Evolutionary conservation across 2,888 invertebrate genomes (phyloP).

Genomic region (Agrotis clavis): DNA sequence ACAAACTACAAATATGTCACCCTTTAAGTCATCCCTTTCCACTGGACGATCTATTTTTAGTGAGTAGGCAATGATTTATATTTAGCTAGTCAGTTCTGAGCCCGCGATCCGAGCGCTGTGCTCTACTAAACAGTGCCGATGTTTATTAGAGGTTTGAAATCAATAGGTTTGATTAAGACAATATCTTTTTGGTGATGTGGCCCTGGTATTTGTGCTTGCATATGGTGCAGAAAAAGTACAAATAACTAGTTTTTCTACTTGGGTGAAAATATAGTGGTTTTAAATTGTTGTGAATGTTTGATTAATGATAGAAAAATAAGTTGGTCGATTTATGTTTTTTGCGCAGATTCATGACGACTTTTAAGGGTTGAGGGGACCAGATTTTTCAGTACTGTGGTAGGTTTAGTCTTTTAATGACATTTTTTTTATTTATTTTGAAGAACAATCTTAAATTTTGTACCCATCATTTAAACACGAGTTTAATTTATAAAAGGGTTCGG

Average conservation of each 20-base stretch:
- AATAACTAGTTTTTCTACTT: slow-evolving; percentile 4
- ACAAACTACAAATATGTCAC: slow-evolving; percentile 59
- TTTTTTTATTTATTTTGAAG: no score
- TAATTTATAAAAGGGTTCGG: slow-evolving; percentile 10
- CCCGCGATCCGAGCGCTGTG: slow-evolving; percentile 46
- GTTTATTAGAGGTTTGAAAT: slow-evolving; percentile 37
- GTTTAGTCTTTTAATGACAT: no score
- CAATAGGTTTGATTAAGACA: slow-evolving; percentile 16
- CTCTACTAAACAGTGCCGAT: slow-evolving; percentile 25
- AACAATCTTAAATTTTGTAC: no score
- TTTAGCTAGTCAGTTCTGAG: slow-evolving; percentile 59
- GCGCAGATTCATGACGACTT: neutral
- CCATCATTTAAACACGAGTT: no score
- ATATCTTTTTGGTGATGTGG: slow-evolving; percentile 24
- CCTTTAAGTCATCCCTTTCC: slow-evolving; percentile 63
- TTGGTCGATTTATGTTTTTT: neutral
- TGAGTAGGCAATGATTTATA: slow-evolving; percentile 58
- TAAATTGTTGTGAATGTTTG: neutral
- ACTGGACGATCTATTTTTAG: slow-evolving; percentile 60
- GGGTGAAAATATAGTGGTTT: neutral
- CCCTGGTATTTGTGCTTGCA: slow-evolving; percentile 36
- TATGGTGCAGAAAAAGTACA: neutral
- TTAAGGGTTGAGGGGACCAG: neutral
- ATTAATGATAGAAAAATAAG: neutral
- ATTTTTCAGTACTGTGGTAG: neutral